Conservation (phyloP, 2,113 vertebrate genomes). For the Mugil cephalus region DNA sequence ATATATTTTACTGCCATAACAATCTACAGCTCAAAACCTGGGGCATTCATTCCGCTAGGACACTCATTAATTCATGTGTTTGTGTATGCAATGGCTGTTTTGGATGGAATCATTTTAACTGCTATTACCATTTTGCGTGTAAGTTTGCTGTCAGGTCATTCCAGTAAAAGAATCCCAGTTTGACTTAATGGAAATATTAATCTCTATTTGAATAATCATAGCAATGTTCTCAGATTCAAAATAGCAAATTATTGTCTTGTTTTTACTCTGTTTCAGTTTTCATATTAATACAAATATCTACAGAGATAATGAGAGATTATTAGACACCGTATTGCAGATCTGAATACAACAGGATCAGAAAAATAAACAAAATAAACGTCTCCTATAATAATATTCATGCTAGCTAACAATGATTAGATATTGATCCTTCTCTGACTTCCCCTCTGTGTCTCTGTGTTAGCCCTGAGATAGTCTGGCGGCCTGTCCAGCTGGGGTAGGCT, state of each 20-base stretch:
- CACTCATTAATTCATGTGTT: neutral
- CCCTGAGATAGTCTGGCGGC: too few relatives aligned
- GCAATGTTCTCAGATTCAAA: neutral
- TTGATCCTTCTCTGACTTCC: conserved; percentile 1
- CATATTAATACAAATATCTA: too few relatives aligned
- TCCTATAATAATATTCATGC: neutral
- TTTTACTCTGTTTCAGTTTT: too few relatives aligned
- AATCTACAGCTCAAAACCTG: neutral
- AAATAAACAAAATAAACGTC: neutral
- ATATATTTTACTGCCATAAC: too few relatives aligned
- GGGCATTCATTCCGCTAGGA: neutral
- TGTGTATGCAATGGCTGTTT: neutral
- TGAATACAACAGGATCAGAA: too few relatives aligned
- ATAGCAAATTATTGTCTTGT: too few relatives aligned
- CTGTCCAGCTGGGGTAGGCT: too few relatives aligned
- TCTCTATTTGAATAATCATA: neutral
- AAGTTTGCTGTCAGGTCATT: neutral
- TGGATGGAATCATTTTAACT: neutral
- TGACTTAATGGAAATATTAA: neutral
- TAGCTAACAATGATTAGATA: neutral
- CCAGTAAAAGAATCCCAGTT: too few relatives aligned
- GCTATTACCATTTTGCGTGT: neutral
- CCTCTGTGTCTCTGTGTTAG: too few relatives aligned
- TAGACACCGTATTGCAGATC: too few relatives aligned
- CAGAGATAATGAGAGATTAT: too few relatives aligned